A percentile compares a stretch with the other conserved stretches of the same genome.
phyloP scores from a whole-genome alignment of 2,113 vertebrate species.

The Dermatemys mawii region DNA sequence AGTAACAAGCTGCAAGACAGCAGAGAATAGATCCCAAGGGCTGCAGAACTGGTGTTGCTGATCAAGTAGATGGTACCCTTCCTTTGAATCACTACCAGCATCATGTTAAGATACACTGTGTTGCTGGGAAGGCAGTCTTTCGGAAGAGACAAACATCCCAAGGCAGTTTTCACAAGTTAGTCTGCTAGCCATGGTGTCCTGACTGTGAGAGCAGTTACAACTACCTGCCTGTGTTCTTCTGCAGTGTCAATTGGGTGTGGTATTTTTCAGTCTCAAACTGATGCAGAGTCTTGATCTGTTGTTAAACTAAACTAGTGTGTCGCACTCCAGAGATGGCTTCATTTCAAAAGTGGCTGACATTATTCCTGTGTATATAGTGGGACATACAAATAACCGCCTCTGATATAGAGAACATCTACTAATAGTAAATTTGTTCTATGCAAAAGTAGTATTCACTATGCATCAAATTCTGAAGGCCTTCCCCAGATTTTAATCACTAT shows the following conservation, averaged over 20 bases:
- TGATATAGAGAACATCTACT: neutral
- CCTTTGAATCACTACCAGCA: neutral
- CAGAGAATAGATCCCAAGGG: neutral
- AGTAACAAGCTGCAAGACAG: neutral
- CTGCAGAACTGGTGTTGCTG: neutral
- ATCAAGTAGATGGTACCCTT: neutral
- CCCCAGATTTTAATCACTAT: neutral
- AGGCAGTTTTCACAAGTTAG: neutral
- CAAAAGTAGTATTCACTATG: neutral
- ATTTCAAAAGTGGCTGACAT: neutral
- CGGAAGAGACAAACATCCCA: neutral
- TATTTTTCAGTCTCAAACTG: neutral
- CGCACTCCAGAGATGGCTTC: rapidly evolving
- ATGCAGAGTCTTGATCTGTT: rapidly evolving
- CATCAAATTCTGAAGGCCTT: neutral
- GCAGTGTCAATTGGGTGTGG: neutral
- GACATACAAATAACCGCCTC: neutral
- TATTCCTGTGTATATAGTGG: neutral
- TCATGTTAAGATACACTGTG: neutral
- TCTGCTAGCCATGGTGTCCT: neutral
- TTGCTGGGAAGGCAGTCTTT: neutral
- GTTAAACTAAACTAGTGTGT: neutral
- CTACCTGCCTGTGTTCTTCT: neutral
- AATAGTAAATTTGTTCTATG: rapidly evolving
- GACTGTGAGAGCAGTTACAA: neutral